Evolutionary conservation across 1,140 invertebrate genomes (phyloP).

Genomic region (Chlorops oryzae): DNA sequence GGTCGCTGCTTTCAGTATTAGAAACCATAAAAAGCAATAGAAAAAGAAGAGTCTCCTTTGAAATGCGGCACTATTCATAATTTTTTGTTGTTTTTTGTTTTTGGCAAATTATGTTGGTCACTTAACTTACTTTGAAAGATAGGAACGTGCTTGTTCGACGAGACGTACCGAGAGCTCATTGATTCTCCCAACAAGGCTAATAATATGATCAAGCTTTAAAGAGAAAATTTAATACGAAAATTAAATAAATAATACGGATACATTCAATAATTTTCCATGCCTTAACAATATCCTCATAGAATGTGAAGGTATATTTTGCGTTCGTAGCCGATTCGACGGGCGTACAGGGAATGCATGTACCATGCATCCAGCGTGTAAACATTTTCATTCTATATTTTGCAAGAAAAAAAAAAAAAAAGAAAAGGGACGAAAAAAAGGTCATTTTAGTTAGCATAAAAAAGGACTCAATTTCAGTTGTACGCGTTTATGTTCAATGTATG

Average conservation of each 20-base stretch:
- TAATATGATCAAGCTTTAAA: slow-evolving; percentile 50
- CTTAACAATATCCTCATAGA: slow-evolving; percentile 70
- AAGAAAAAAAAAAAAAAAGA: background rate
- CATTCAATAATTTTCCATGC: too few species aligned
- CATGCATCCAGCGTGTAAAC: slow-evolving; percentile 78
- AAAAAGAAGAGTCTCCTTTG: too few species aligned
- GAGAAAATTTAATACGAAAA: background rate
- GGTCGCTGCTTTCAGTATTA: too few species aligned
- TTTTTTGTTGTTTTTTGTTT: too few species aligned
- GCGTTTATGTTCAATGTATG: background rate
- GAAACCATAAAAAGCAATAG: too few species aligned
- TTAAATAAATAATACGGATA: too few species aligned
- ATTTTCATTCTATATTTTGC: slow-evolving; percentile 56
- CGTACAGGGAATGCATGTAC: slow-evolving; percentile 68
- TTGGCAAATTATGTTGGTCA: too few species aligned
- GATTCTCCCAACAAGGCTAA: slow-evolving; percentile 59
- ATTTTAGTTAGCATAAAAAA: background rate
- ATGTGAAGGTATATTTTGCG: slow-evolving; percentile 59
- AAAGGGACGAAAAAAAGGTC: background rate
- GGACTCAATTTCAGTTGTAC: background rate
- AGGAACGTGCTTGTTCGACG: slow-evolving; percentile 57
- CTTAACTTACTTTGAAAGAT: too few species aligned
- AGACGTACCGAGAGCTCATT: slow-evolving; percentile 60
- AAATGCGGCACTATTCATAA: too few species aligned
- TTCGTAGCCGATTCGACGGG: slow-evolving; percentile 49